Evolutionary conservation across 1,140 invertebrate species (phyloP), one percentile per base, ranked within the genome.

Genomic region (Aphelenchoides avenae): DNA sequence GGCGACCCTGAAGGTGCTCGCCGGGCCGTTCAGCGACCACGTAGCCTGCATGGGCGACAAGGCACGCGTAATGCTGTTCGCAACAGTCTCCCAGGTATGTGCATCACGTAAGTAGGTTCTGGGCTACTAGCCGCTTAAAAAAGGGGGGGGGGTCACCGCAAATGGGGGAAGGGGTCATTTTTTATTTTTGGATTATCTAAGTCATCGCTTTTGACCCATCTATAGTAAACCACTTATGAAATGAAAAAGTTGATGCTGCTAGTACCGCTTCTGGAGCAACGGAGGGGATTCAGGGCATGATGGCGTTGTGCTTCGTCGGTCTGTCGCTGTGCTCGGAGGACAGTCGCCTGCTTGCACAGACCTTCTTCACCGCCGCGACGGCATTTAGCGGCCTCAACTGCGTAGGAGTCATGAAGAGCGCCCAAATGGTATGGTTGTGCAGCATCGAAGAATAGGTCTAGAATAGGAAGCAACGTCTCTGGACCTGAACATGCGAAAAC

Each of bases 1-100:
- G 0, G 40, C 57, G 9, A 34, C 61, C 9, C 47, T 66, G 11
- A 71, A 71, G 55, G 48, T 73, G 24, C 46, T 75, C 20, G 67
- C 61, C 6, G 69, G 71, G 0, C 71, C 70, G 26, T 53, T 71
- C 7, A 66, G 55, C 33, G 69, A 71, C 49, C 41, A 51, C n/a
- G 34, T 68, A 24, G 52, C 57, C 26, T 69, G 62, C 58, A 20
- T 75, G 3, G 57, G 53, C 24, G 69, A 52, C 18, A 52, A 52
- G 30, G 44, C 15, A 15, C 24, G 69, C 24, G 37, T 71, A 20
- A 65, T 76, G 24, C 31, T 71, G 18, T 71, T 76, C 41, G 67
- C 61, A 18, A 54, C 43, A 18, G 41, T 64, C 27, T 73, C 68
- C 5, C 71, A 73, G 18, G 24, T 34, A 39, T n/a, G n/a, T 29